Evolutionary conservation across 2,888 invertebrate species (phyloP).

Genomic region (Ditylenchus weischeri): DNA sequence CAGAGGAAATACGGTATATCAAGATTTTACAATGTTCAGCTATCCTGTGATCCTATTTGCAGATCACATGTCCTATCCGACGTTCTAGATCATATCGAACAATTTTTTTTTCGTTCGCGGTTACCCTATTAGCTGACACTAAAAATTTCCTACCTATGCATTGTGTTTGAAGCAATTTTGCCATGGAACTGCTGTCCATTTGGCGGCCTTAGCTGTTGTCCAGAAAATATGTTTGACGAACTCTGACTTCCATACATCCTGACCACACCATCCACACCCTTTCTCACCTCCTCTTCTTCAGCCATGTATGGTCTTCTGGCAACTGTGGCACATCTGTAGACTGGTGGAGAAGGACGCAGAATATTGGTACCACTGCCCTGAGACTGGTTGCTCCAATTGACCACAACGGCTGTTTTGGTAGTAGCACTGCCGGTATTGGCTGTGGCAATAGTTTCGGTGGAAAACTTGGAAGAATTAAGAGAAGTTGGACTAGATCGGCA

Average conservation of each 20-base stretch:
- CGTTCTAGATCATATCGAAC: too few relatives aligned
- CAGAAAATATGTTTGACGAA: too few relatives aligned
- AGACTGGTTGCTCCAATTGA: background rate
- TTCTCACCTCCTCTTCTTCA: background rate
- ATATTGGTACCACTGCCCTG: background rate
- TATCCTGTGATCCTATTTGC: too few relatives aligned
- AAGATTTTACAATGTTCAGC: too few relatives aligned
- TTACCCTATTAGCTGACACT: too few relatives aligned
- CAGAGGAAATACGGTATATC: too few relatives aligned
- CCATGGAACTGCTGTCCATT: too few relatives aligned
- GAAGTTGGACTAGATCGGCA: background rate
- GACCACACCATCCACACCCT: background rate
- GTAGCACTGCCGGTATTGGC: background rate
- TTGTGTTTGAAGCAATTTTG: too few relatives aligned
- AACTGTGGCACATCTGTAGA: background rate
- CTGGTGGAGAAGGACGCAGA: background rate
- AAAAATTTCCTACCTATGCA: too few relatives aligned
- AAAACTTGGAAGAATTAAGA: background rate
- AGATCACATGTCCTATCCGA: too few relatives aligned
- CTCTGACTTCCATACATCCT: conserved; percentile 6
- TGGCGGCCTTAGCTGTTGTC: too few relatives aligned
- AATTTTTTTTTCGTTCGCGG: too few relatives aligned
- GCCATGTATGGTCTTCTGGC: background rate
- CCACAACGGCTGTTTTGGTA: conserved; percentile 1
- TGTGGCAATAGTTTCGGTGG: background rate